Evolutionary conservation across 2,888 invertebrate genomes (phyloP).

Genomic region (Epinotia bilunana): DNA sequence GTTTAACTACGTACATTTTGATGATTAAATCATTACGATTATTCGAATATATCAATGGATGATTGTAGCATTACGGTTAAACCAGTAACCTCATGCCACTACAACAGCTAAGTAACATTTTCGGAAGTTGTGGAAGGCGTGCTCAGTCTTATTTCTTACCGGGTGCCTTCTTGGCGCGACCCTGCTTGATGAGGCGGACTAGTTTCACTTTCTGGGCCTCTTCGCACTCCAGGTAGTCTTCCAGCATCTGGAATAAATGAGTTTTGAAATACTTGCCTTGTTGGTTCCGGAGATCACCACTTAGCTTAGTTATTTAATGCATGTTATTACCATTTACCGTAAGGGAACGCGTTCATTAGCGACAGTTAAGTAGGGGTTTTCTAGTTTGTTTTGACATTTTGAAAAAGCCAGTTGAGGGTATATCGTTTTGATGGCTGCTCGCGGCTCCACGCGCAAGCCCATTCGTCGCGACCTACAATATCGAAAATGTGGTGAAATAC

Average conservation of each 20-base stretch:
- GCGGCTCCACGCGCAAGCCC: no score
- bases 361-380: no score
- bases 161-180: constrained; percentile 57
- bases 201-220: constrained; percentile 72
- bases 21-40: not conserved
- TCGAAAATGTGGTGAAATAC: no score
- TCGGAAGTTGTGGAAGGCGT: not conserved
- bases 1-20: not conserved
- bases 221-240: constrained; percentile 68
- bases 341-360: no score
- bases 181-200: constrained; percentile 72
- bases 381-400: no score
- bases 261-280: not conserved
- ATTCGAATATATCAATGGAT: not conserved
- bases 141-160: constrained; percentile 58
- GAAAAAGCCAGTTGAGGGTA: no score
- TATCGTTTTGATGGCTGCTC: no score
- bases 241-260: constrained; percentile 63
- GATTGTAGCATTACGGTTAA: not conserved
- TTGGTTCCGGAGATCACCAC: no score
- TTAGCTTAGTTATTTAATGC: no score
- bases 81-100: not conserved
- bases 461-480: no score
- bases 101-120: not conserved
- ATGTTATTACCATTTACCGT: no score